These are phyloP conservation scores for Tortrix viridana DNA, from an alignment of 2,888 invertebrate species.

Conservation along the genomic window DNA sequence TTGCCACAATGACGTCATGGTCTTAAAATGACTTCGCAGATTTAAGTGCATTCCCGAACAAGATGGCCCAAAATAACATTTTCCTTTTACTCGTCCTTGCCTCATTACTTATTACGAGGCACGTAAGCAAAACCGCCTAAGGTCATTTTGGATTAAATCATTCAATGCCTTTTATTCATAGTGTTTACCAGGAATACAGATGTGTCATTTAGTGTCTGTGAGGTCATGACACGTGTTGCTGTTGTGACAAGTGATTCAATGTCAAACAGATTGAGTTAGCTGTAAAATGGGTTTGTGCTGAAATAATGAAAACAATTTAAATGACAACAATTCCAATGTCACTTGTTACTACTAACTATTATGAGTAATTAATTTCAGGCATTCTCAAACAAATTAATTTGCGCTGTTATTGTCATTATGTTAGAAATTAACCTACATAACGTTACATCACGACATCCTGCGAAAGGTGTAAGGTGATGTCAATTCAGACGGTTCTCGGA, in stretches of 20 bases:
- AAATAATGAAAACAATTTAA: constrained; percentile 18
- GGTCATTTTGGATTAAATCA: constrained; percentile 44
- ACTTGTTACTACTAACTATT: no score
- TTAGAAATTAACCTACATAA: background rate
- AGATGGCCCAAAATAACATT: constrained; percentile 17
- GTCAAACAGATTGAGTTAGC: constrained; percentile 26
- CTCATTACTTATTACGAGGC: background rate
- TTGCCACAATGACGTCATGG: background rate
- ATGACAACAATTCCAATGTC: background rate
- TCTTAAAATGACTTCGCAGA: constrained; percentile 11
- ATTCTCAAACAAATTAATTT: no score
- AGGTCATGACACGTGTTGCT: constrained; percentile 6
- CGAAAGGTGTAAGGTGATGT: constrained; percentile 6
- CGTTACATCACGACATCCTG: constrained; percentile 20
- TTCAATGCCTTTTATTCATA: constrained; percentile 35
- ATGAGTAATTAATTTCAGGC: no score
- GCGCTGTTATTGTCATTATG: background rate
- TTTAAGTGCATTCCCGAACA: constrained; percentile 7
- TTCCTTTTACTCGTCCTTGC: constrained; percentile 20
- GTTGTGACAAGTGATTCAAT: constrained; percentile 29
- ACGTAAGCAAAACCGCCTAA: constrained; percentile 41
- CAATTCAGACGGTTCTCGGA: constrained; percentile 46
- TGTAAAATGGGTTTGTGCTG: constrained; percentile 18
- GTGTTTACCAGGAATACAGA: constrained; percentile 49
- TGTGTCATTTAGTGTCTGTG: constrained; percentile 45